Conservation (phyloP, 2,888 invertebrate species). For the Drosophila vallismaia region DNA sequence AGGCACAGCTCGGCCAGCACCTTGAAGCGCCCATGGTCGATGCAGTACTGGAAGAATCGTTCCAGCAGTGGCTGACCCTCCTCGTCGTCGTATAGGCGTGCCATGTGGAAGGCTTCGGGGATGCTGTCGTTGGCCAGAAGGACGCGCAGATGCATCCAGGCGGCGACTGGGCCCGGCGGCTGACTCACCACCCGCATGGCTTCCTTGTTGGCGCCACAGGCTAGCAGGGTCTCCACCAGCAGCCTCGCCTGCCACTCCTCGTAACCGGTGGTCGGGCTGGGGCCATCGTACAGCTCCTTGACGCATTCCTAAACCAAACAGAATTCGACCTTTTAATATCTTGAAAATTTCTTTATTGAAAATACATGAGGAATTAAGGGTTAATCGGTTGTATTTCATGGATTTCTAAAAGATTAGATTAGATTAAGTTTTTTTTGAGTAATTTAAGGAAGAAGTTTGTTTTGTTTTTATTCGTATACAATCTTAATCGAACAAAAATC, state of each 20-base stretch:
- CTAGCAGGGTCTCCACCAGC: conserved; percentile 77
- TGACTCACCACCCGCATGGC: conserved; percentile 78
- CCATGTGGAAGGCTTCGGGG: conserved; percentile 82
- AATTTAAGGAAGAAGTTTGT: too few relatives aligned
- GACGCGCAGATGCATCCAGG: conserved; percentile 75
- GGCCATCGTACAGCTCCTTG: neutral
- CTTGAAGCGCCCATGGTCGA: conserved; percentile 71
- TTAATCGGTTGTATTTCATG: too few relatives aligned
- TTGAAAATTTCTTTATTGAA: too few relatives aligned
- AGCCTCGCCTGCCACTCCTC: conserved; percentile 81
- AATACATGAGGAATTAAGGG: too few relatives aligned
- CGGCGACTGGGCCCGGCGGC: conserved; percentile 70
- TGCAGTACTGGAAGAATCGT: conserved; percentile 78
- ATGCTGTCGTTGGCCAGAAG: conserved; percentile 81
- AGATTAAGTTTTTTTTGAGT: too few relatives aligned
- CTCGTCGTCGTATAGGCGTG: conserved; percentile 76
- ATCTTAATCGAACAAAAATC: too few relatives aligned
- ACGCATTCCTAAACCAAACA: conserved; percentile 10
- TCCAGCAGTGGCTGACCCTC: conserved; percentile 73
- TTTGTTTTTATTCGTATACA: too few relatives aligned
- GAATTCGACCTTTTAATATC: too few relatives aligned
- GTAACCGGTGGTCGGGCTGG: conserved; percentile 58
- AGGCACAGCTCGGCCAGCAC: conserved; percentile 80
- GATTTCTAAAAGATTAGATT: too few relatives aligned
- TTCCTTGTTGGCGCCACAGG: conserved; percentile 65